Conservation (phyloP, 2,888 invertebrate genomes). For the Cosmia trapezina region DNA sequence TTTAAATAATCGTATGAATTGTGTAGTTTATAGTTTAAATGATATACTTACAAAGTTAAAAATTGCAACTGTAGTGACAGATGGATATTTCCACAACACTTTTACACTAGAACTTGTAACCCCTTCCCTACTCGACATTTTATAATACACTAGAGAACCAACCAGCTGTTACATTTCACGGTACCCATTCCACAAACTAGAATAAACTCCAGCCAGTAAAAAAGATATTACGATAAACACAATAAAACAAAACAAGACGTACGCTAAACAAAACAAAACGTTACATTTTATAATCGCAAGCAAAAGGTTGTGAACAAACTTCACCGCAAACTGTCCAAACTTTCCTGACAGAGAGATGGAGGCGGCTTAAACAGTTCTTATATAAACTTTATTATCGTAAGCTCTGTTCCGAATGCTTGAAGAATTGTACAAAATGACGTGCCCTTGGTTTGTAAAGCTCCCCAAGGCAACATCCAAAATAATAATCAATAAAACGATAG, state of each 20-base stretch:
- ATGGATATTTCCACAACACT: constrained; percentile 22
- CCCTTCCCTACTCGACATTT: constrained; percentile 11
- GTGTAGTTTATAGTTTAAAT: background rate
- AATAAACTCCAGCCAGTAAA: constrained; percentile 2
- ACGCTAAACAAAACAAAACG: constrained; percentile 1
- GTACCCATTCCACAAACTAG: constrained; percentile 1
- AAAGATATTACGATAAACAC: background rate
- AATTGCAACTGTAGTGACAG: constrained; percentile 2
- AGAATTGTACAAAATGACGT: background rate
- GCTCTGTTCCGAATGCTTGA: background rate
- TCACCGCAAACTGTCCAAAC: constrained; percentile 49
- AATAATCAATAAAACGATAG: too few relatives aligned
- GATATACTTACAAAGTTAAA: background rate
- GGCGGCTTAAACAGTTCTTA: constrained; percentile 7
- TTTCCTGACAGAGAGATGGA: constrained; percentile 30
- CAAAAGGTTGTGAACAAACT: constrained; percentile 21
- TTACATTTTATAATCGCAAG: constrained; percentile 20
- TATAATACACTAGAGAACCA: background rate
- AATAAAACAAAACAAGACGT: background rate
- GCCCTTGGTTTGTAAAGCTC: constrained; percentile 1
- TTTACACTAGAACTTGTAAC: background rate
- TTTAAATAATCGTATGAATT: too few relatives aligned
- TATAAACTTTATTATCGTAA: constrained; percentile 33
- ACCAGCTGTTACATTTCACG: constrained; percentile 29
- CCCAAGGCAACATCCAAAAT: too few relatives aligned